Conservation (phyloP, 1,140 invertebrate species). For the Argopecten irradians region DNA sequence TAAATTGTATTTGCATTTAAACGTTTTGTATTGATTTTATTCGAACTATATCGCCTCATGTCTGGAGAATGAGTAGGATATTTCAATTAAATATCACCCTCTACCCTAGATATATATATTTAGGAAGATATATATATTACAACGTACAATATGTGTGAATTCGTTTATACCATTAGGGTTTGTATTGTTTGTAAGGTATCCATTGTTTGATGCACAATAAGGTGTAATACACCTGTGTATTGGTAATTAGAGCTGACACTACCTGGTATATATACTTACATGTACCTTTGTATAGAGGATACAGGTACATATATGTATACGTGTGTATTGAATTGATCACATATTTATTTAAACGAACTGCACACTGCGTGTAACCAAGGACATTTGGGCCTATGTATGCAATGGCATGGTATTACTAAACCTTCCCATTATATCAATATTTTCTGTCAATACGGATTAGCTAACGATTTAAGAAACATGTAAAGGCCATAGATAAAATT, state of each 20-base stretch:
- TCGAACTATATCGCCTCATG: not conserved
- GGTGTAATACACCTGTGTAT: not conserved
- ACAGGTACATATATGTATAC: not conserved
- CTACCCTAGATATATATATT: no score
- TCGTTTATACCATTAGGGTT: not conserved
- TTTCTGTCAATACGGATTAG: no score
- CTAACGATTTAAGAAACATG: no score
- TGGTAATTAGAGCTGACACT: not conserved
- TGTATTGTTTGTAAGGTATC: not conserved
- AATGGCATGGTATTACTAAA: no score
- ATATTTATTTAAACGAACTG: no score
- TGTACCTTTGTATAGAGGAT: not conserved
- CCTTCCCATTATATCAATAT: no score
- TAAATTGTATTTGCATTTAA: slow-evolving; percentile 12
- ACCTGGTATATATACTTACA: no score
- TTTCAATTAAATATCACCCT: no score
- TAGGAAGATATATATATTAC: no score
- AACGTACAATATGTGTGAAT: no score
- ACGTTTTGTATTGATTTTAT: not conserved
- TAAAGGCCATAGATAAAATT: no score
- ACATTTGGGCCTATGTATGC: no score
- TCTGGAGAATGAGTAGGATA: not conserved
- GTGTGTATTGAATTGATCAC: not conserved
- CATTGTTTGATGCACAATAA: not conserved
- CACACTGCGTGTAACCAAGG: not conserved